A percentile compares a stretch with the other conserved stretches of the same genome.
Conservation (phyloP, 1,140 invertebrate genomes). For the Potamilus streckersoni region DNA sequence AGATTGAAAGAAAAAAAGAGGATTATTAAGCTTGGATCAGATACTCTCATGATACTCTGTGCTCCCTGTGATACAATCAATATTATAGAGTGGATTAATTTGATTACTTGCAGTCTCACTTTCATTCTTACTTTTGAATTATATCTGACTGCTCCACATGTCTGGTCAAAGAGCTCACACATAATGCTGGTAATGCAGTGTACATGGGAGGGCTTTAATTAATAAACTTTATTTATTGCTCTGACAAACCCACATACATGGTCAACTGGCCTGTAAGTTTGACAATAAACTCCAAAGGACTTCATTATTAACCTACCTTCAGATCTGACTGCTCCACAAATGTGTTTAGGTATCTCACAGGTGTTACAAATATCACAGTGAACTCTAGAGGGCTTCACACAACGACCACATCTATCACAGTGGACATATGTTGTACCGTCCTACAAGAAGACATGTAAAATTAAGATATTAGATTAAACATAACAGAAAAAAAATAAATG, state of each 20-base stretch:
- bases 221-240: background rate
- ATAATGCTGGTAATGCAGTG: too few species aligned
- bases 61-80: too few species aligned
- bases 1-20: too few species aligned
- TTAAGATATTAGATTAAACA: background rate
- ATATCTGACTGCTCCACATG: too few species aligned
- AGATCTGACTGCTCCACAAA: slow-evolving; percentile 35
- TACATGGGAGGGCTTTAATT: background rate
- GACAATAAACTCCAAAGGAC: background rate
- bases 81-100: too few species aligned
- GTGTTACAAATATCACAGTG: slow-evolving; percentile 80
- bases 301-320: slow-evolving; percentile 22
- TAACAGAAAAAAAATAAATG: background rate
- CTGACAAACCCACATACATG: background rate
- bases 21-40: too few species aligned
- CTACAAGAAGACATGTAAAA: slow-evolving; percentile 46
- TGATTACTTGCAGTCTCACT: too few species aligned
- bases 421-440: slow-evolving; percentile 84
- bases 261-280: background rate
- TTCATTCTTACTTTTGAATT: too few species aligned
- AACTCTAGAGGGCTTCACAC: slow-evolving; percentile 86
- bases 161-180: too few species aligned
- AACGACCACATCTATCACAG: slow-evolving; percentile 80
- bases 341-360: slow-evolving; percentile 70
- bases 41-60: too few species aligned